Percentiles rank a stretch among this genome's conserved stretches.
Evolutionary conservation across 2,888 invertebrate species (phyloP).

Genomic region (Molorchus minor): DNA sequence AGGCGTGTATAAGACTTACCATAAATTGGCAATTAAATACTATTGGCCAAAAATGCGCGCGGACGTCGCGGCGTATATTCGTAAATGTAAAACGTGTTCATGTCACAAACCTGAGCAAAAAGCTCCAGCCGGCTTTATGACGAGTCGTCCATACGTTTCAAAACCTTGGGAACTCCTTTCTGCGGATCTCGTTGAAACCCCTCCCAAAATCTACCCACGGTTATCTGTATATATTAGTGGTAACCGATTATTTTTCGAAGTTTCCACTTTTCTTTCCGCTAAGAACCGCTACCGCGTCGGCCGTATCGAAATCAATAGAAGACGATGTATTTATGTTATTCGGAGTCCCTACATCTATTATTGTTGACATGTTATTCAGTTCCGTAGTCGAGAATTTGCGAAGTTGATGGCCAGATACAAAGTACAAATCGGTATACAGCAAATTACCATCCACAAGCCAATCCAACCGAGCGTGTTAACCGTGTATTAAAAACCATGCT

Average conservation of each 20-base stretch:
- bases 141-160: not conserved
- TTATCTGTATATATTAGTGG: not conserved
- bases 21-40: not conserved
- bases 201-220: not conserved
- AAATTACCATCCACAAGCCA: not conserved
- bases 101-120: not conserved
- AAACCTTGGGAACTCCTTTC: not conserved
- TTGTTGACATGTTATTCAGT: not conserved
- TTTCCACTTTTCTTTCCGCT: conserved; percentile 9
- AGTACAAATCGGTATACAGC: not conserved
- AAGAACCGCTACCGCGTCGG: not conserved
- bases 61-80: not conserved
- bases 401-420: not conserved
- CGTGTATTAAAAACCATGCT: conserved; percentile 50
- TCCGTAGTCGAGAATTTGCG: not conserved
- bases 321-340: conserved; percentile 4
- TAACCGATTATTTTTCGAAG: conserved; percentile 3
- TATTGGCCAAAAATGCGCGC: not conserved
- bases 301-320: not conserved
- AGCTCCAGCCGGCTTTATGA: not conserved
- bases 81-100: not conserved
- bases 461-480: conserved; percentile 40
- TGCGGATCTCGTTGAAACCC: not conserved
- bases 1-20: conserved; percentile 22
- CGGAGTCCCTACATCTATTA: not conserved